Conservation (phyloP, 2,113 vertebrate genomes). For the Phalacrocorax brasilianus region DNA sequence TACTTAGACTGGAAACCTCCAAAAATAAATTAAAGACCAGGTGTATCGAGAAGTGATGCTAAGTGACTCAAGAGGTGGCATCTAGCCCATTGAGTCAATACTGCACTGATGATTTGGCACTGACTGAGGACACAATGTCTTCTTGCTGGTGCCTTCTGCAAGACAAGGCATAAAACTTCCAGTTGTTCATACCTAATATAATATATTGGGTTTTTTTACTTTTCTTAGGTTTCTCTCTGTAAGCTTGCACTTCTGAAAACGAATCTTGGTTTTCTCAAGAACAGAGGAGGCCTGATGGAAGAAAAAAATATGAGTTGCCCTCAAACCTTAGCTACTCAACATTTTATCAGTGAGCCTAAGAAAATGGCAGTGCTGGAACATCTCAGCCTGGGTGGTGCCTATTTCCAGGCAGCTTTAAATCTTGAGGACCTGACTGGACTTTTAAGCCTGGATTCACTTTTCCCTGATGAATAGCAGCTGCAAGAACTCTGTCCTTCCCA, state of each 20-base stretch:
- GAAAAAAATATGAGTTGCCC: background rate
- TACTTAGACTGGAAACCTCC: conserved; percentile 31
- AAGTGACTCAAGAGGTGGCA: conserved; percentile 54
- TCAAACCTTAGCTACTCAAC: background rate
- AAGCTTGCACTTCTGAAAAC: background rate
- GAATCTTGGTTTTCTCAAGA: background rate
- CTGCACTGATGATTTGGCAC: background rate
- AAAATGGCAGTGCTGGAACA: background rate
- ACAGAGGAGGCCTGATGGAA: background rate
- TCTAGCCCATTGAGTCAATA: background rate
- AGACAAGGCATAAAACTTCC: background rate
- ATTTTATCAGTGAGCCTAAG: background rate
- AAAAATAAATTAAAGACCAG: conserved; percentile 51
- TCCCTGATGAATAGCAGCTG: background rate
- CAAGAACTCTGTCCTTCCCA: background rate
- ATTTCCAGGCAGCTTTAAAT: background rate
- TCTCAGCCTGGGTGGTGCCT: background rate
- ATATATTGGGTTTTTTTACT: background rate
- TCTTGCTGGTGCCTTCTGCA: background rate
- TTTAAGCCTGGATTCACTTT: background rate
- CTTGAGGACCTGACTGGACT: background rate
- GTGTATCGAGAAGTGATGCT: conserved; percentile 12
- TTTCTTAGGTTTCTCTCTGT: background rate
- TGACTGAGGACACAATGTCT: background rate
- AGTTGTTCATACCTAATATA: fast-evolving